Conservation (phyloP, 2,797 vertebrate genomes). For the Diglossa cyanea region DNA sequence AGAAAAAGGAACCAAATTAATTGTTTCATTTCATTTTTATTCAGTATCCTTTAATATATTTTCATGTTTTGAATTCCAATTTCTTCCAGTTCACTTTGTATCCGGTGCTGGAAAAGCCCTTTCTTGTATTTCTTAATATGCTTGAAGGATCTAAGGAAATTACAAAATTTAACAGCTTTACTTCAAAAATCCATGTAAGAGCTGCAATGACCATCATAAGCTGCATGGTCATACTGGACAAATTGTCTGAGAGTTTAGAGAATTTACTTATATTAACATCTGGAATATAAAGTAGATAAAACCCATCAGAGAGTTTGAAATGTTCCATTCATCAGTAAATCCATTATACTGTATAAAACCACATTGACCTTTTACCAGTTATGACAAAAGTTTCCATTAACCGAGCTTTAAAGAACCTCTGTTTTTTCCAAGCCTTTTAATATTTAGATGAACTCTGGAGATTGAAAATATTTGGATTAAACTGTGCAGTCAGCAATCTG, state of each 20-base stretch:
- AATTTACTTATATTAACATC: constrained; percentile 64
- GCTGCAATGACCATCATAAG: constrained; percentile 20
- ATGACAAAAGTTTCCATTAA: constrained; percentile 56
- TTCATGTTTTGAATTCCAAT: constrained; percentile 59
- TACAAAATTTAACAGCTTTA: constrained; percentile 61
- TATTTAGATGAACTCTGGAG: constrained; percentile 41
- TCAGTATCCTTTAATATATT: constrained; percentile 29
- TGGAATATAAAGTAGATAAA: constrained; percentile 63
- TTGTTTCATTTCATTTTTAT: constrained; percentile 55
- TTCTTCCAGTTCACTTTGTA: constrained; percentile 23
- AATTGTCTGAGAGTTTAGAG: constrained; percentile 51
- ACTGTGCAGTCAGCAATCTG: background rate
- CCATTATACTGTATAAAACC: constrained; percentile 39
- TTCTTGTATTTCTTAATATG: constrained; percentile 51
- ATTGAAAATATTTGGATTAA: constrained; percentile 24
- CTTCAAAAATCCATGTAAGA: constrained; percentile 48
- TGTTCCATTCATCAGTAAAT: constrained; percentile 50
- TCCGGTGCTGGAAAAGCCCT: background rate
- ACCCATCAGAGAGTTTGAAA: constrained; percentile 26
- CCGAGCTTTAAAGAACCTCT: constrained; percentile 34
- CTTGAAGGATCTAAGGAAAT: constrained; percentile 48
- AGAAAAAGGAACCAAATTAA: constrained; percentile 34
- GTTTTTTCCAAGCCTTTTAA: constrained; percentile 21
- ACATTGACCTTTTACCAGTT: constrained; percentile 12
- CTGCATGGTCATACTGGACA: constrained; percentile 5